Conservation (phyloP, 2,888 invertebrate species). For the Steinernema scapterisci region DNA sequence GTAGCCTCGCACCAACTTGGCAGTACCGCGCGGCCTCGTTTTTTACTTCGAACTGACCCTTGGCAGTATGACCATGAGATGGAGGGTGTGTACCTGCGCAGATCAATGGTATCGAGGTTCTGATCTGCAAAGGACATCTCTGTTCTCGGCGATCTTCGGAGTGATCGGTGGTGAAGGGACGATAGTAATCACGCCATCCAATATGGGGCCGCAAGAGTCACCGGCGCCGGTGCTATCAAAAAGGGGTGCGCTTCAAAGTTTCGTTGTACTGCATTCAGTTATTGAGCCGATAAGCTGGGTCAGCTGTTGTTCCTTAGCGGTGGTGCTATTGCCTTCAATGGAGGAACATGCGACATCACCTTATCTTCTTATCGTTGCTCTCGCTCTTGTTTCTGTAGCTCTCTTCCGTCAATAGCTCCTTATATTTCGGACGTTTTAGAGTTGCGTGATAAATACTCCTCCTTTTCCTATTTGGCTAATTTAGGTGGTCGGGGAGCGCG, state of each 20-base stretch:
- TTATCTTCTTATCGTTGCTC: constrained; percentile 27
- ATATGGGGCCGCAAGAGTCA: constrained; percentile 6
- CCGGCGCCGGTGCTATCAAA: neutral
- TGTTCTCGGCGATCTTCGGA: neutral
- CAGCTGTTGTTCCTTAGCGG: constrained; percentile 11
- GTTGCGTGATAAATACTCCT: constrained; percentile 28
- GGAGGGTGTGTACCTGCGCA: neutral
- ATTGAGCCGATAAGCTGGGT: constrained; percentile 13
- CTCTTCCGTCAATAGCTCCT: neutral
- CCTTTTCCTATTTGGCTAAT: constrained; percentile 29
- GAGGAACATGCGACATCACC: constrained; percentile 25
- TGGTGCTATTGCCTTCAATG: constrained; percentile 27
- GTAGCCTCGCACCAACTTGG: too few relatives aligned
- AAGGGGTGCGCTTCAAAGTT: neutral
- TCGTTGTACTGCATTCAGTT: neutral
- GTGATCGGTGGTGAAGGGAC: neutral
- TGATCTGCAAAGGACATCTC: constrained; percentile 29
- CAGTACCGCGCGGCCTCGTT: too few relatives aligned
- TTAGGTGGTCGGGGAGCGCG: constrained; percentile 22
- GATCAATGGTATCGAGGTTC: constrained; percentile 27
- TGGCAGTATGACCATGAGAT: neutral
- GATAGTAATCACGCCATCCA: constrained; percentile 18
- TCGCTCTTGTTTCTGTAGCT: constrained; percentile 29
- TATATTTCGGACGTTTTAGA: constrained; percentile 30
- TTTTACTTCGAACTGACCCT: too few relatives aligned